These are phyloP conservation scores for Mylabris phalerata DNA, from an alignment of 1,140 invertebrate species.

Conservation along the genomic window DNA sequence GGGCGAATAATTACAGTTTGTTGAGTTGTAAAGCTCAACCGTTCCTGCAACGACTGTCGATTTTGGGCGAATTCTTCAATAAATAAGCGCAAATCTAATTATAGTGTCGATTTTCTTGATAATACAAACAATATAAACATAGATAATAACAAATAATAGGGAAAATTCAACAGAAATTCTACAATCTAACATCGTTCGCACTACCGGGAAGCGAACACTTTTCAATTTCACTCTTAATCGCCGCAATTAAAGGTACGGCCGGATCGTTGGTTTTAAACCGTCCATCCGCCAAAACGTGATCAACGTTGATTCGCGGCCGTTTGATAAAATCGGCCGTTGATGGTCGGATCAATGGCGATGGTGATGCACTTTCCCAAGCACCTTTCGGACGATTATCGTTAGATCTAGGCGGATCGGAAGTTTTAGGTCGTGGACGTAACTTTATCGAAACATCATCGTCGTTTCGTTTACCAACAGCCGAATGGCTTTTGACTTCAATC, in stretches of 20 bases:
- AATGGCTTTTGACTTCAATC: conserved; percentile 44
- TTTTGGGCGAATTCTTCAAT: conserved; percentile 58
- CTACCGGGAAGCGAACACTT: conserved; percentile 43
- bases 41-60: conserved; percentile 57
- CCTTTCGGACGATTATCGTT: conserved; percentile 28
- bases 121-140: too few species aligned
- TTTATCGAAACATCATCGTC: conserved; percentile 16
- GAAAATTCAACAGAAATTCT: conserved; percentile 9
- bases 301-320: conserved; percentile 43
- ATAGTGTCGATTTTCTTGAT: too few species aligned
- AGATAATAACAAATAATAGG: not conserved
- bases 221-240: conserved; percentile 56
- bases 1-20: conserved; percentile 47
- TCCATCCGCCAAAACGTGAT: conserved; percentile 45
- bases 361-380: conserved; percentile 46
- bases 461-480: conserved; percentile 40
- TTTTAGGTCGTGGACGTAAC: conserved; percentile 39
- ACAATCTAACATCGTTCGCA: conserved; percentile 29
- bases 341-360: conserved; percentile 42
- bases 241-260: conserved; percentile 55
- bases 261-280: conserved; percentile 49
- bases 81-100: conserved; percentile 12
- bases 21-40: conserved; percentile 58
- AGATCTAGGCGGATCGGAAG: conserved; percentile 26
- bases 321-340: conserved; percentile 46